A percentile compares a stretch with the other conserved stretches of the same genome.
Evolutionary conservation across 92 coral and sea anemone genomes (phyloP).

Genomic region (Phenganax subtilis): DNA sequence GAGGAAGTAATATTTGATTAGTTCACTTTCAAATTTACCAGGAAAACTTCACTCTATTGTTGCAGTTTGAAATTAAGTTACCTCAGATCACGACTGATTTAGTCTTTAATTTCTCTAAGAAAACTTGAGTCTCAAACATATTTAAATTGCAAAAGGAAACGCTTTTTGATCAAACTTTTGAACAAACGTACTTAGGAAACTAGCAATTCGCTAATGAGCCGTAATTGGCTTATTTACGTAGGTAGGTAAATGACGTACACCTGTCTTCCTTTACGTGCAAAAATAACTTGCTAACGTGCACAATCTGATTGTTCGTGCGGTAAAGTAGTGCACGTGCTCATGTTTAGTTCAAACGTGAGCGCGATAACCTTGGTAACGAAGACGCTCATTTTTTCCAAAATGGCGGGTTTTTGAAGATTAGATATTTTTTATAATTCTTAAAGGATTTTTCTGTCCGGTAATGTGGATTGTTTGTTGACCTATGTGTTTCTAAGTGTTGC

Average conservation of each 20-base stretch:
- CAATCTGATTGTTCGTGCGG: not conserved
- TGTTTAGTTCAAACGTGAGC: constrained; percentile 5
- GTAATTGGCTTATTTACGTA: not conserved
- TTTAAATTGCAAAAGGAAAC: not conserved
- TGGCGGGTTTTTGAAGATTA: not conserved
- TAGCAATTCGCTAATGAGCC: constrained; percentile 8
- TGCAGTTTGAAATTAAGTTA: no score
- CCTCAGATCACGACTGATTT: not conserved
- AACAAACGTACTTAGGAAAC: not conserved
- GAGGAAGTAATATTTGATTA: not conserved
- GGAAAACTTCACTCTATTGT: no score
- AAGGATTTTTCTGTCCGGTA: no score
- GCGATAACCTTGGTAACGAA: constrained; percentile 20
- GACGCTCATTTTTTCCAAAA: constrained; percentile 7
- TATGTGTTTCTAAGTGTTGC: no score
- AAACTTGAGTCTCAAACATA: no score
- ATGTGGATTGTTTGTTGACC: no score
- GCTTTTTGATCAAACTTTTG: not conserved
- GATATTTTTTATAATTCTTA: no score
- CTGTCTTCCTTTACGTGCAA: not conserved
- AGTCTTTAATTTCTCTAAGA: not conserved
- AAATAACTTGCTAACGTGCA: no score
- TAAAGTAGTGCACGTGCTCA: not conserved
- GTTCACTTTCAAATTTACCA: no score
- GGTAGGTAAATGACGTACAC: not conserved